Conservation (phyloP, 2,113 vertebrate species). For the Capra hircus region DNA sequence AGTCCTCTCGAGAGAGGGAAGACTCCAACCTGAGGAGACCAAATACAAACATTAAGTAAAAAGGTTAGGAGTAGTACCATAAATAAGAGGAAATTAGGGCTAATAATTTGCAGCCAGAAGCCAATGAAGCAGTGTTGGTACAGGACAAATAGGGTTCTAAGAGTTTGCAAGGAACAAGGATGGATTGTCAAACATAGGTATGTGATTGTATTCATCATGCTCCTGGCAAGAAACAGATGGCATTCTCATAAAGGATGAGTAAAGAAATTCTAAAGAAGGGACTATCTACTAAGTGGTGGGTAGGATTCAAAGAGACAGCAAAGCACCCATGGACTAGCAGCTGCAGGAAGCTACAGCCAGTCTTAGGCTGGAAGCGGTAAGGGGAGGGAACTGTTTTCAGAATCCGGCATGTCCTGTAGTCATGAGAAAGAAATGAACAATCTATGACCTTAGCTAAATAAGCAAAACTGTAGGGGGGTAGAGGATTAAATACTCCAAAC, state of each 20-base stretch:
- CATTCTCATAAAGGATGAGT: not conserved
- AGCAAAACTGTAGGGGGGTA: not conserved
- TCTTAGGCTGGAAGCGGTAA: not conserved
- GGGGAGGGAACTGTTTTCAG: not conserved
- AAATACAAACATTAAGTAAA: not conserved
- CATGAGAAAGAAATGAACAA: not conserved
- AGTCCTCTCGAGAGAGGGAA: not conserved
- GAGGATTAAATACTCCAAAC: not conserved
- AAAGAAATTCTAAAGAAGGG: not conserved
- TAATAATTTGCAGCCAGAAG: not conserved
- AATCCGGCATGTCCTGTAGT: not conserved
- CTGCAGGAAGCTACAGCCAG: not conserved
- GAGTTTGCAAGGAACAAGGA: not conserved
- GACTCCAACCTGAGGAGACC: not conserved
- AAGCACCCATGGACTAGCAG: not conserved
- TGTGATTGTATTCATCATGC: not conserved
- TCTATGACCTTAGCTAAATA: not conserved
- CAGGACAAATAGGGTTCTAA: not conserved
- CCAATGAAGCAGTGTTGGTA: not conserved
- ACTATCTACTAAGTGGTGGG: not conserved
- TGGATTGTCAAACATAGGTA: not conserved
- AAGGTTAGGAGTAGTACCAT: not conserved
- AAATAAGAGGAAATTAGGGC: not conserved
- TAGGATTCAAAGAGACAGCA: not conserved
- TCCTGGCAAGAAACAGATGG: not conserved